A percentile compares a stretch with the other conserved stretches of the same genome.
phyloP scores from a whole-genome alignment of 1,140 invertebrate genomes.

The Maconellicoccus hirsutus region DNA sequence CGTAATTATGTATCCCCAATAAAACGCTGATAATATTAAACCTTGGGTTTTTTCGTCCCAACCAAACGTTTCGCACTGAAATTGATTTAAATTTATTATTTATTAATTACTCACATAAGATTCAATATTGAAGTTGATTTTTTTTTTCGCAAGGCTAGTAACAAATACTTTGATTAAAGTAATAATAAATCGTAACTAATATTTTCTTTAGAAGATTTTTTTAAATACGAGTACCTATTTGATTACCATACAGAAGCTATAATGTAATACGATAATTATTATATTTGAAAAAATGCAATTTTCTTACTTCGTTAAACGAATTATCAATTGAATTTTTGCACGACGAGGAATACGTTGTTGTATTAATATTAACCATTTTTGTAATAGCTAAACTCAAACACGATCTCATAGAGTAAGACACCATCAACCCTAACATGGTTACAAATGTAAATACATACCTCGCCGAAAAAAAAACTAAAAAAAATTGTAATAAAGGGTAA shows the following conservation, averaged over 20 bases:
- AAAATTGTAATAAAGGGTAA: no score
- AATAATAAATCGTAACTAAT: no score
- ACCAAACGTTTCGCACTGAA: constrained; percentile 37
- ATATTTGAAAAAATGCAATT: not conserved
- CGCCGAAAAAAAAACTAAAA: constrained; percentile 44
- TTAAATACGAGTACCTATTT: no score
- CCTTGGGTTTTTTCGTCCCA: constrained; percentile 38
- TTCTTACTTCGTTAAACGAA: not conserved
- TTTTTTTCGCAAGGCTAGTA: no score
- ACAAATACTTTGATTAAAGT: no score
- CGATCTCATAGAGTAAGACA: constrained; percentile 57
- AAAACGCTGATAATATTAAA: constrained; percentile 45
- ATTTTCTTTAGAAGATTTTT: no score
- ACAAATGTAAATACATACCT: constrained; percentile 66
- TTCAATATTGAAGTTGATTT: not conserved
- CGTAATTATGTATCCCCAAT: constrained; percentile 46
- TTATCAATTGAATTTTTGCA: not conserved
- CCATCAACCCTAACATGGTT: constrained; percentile 60
- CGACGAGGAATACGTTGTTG: not conserved
- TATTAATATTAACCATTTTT: constrained; percentile 55
- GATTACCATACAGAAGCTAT: no score
- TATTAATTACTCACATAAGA: not conserved
- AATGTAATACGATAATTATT: no score
- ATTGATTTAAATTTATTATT: not conserved
- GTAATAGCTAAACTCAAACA: constrained; percentile 82